A percentile compares a stretch with the other conserved stretches of the same genome.
Conservation (phyloP, 2,113 vertebrate genomes). For the Rhinichthys klamathensis region DNA sequence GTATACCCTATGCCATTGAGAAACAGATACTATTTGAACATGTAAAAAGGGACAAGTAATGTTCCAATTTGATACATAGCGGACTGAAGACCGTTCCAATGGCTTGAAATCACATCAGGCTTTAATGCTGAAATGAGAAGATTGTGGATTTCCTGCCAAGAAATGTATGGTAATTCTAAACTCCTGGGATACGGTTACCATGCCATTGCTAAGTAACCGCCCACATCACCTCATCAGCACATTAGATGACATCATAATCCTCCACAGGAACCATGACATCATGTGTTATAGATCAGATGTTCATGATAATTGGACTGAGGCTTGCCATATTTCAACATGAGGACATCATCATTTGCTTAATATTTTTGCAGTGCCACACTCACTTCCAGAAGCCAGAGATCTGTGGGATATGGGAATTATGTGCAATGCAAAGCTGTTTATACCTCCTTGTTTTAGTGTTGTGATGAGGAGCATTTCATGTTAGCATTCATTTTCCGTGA, state of each 20-base stretch:
- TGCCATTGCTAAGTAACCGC: constrained; percentile 8
- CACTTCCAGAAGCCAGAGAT: neutral
- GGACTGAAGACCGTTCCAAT: neutral
- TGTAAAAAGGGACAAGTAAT: neutral
- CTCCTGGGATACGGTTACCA: neutral
- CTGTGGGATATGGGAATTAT: neutral
- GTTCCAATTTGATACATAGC: neutral
- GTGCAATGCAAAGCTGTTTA: neutral
- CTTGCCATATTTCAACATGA: neutral
- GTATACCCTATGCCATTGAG: neutral
- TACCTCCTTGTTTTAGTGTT: neutral
- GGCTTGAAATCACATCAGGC: constrained; percentile 8
- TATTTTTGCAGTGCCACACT: neutral
- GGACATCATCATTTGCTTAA: neutral
- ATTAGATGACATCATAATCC: constrained; percentile 4
- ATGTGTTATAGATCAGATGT: neutral
- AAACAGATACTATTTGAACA: neutral
- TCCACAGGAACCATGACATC: constrained; percentile 37
- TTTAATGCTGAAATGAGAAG: neutral
- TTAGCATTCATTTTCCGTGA: neutral
- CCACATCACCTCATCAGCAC: constrained; percentile 8
- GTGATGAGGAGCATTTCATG: neutral
- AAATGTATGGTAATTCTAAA: neutral
- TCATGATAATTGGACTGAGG: neutral
- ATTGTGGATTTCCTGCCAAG: constrained; percentile 7